Conservation (phyloP, 1,140 invertebrate species). For the Trichonephila clavata region DNA sequence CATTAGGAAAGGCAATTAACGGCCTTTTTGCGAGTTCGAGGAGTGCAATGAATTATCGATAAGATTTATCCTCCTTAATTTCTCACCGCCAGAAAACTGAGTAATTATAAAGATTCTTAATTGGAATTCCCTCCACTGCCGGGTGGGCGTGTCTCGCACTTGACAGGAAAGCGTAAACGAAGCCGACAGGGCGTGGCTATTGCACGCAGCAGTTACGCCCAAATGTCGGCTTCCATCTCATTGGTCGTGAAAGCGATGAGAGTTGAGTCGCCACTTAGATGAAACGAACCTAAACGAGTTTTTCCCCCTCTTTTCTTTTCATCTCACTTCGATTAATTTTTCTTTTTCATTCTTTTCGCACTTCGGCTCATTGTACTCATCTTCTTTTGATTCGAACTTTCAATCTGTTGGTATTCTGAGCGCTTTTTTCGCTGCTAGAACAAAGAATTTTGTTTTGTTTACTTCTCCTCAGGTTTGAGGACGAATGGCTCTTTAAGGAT, state of each 20-base stretch:
- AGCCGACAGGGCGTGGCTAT: conserved; percentile 68
- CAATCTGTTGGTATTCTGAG: not conserved
- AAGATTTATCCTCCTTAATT: conserved; percentile 72
- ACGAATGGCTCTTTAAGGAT: not conserved
- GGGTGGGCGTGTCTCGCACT: conserved; percentile 52
- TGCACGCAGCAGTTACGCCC: conserved; percentile 71
- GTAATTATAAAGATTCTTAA: conserved; percentile 73
- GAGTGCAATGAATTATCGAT: conserved; percentile 54
- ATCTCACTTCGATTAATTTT: conserved; percentile 39
- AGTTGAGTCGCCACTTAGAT: conserved; percentile 66
- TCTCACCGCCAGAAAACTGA: conserved; percentile 67
- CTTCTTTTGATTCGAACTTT: not conserved
- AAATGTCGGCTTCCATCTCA: conserved; percentile 68
- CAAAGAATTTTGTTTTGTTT: not conserved
- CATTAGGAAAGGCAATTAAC: conserved; percentile 66
- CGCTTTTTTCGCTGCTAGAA: not conserved
- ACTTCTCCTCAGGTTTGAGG: not conserved
- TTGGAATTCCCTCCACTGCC: conserved; percentile 24
- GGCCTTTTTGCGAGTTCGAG: not conserved
- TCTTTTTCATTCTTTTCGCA: not conserved
- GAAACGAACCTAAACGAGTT: conserved; percentile 63
- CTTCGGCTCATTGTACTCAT: not conserved
- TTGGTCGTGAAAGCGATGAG: conserved; percentile 68
- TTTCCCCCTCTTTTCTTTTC: conserved; percentile 25
- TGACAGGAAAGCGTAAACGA: conserved; percentile 63